Evolutionary conservation across 2,113 vertebrate species (phyloP), one percentile per base, ranked within the genome.

Genomic region (Equus quagga): DNA sequence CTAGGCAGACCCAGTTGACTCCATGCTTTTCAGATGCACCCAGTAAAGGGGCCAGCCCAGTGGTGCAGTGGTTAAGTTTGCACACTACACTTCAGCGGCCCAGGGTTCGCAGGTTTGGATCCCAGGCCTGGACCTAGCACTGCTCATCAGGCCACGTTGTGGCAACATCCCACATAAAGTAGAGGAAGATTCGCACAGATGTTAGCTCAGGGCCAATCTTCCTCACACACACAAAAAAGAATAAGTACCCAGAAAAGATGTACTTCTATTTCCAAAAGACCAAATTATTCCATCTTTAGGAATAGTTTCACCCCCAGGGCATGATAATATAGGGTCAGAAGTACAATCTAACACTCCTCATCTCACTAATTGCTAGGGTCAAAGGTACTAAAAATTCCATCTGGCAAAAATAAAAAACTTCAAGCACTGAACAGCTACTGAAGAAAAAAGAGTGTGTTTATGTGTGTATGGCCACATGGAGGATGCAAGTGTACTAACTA

Each of bases 211-310:
- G 36, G 36, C 36, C 36, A 41, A 41, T 41, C 36, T 41, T 41
- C 36, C 36, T 41, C 36, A 41, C 36, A 41, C 36, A 41, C 3
- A 41, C 3, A 41, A 41, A 41, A 41, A 41, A 41, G 36, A 41
- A 41, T 3, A 88, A 94, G 54, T 82, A 58, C 54, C 86, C 36
- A 24, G 26, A 83, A 83, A 94, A 65, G 17, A 89, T 49, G 36
- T 8, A 56, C 19, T 78, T 75, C 24, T 80, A 12, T 82, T 95
- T 56, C 33, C 73, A 92, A 51, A 95, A 94, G 44, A 92, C 60
- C 28, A 91, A 80, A 86, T 72, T 89, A 89, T 82, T 86, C 92
- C 17, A 76, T 78, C 21, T 79, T 92, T 65, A 92, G 72, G 36
- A 94, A 94, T 36, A 60, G 12, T 85, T 91, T 94, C 17, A 73